phyloP scores from a whole-genome alignment of 1,140 invertebrate genomes.

The Anastrepha ludens region DNA sequence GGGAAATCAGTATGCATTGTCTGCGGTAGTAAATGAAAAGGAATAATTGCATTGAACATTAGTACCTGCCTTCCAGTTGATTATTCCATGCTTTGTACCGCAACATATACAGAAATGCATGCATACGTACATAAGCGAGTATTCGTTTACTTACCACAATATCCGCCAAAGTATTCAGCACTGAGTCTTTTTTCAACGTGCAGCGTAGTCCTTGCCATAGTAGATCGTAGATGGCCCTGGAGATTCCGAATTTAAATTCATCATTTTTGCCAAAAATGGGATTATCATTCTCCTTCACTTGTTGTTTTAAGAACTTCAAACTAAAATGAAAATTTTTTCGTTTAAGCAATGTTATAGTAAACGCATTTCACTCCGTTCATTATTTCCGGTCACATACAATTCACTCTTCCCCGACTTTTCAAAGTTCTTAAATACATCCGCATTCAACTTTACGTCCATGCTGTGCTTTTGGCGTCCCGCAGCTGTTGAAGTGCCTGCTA shows the following conservation, averaged over 20 bases:
- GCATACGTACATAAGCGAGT: neutral
- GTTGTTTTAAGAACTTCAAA: slow-evolving; percentile 71
- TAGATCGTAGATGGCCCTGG: slow-evolving; percentile 78
- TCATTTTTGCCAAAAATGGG: slow-evolving; percentile 68
- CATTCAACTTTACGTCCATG: slow-evolving; percentile 59
- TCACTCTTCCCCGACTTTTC: slow-evolving; percentile 69
- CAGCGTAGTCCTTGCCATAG: slow-evolving; percentile 82
- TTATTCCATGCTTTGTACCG: neutral
- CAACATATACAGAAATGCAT: neutral
- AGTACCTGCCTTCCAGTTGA: neutral
- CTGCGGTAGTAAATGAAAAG: slow-evolving; percentile 74
- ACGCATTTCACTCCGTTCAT: slow-evolving; percentile 49
- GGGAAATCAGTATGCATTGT: slow-evolving; percentile 84
- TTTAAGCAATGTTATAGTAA: slow-evolving; percentile 56
- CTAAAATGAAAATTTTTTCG: slow-evolving; percentile 65
- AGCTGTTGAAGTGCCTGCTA: neutral
- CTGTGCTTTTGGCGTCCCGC: neutral
- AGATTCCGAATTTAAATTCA: slow-evolving; percentile 71
- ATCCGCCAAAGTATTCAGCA: slow-evolving; percentile 81
- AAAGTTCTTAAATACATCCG: slow-evolving; percentile 70
- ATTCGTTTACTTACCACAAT: slow-evolving; percentile 78
- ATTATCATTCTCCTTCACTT: slow-evolving; percentile 67
- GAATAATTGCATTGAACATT: neutral
- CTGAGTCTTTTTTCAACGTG: slow-evolving; percentile 82
- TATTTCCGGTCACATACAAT: slow-evolving; percentile 67